phyloP scores from a whole-genome alignment of 2,113 vertebrate species.

The Tragelaphus strepsiceros region DNA sequence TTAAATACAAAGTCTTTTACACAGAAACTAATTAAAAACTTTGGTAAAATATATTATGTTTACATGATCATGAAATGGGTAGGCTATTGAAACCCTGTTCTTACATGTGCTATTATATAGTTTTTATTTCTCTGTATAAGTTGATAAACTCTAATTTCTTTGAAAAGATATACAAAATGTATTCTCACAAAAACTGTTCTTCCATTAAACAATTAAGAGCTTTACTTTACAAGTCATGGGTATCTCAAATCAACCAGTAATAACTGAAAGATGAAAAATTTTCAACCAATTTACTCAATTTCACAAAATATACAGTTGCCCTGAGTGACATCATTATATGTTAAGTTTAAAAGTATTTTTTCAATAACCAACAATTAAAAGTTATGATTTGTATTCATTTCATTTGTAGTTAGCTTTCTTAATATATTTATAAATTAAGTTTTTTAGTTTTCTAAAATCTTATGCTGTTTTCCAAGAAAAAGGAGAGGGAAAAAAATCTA shows the following conservation, averaged over 20 bases:
- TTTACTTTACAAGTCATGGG: slow-evolving; percentile 1
- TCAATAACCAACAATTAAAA: slow-evolving; percentile 25
- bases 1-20: slow-evolving; percentile 3
- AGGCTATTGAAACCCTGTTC: not conserved
- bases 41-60: slow-evolving; percentile 42
- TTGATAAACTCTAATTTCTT: slow-evolving; percentile 30
- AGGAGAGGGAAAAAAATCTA: not conserved
- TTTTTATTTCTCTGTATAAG: not conserved
- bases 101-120: not conserved
- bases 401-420: slow-evolving; percentile 25
- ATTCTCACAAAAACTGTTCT: not conserved
- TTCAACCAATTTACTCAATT: slow-evolving; percentile 37
- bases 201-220: slow-evolving; percentile 29
- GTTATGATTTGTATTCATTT: not conserved
- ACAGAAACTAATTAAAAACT: slow-evolving; percentile 46
- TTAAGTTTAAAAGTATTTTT: slow-evolving; percentile 41
- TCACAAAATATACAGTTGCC: slow-evolving; percentile 24
- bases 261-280: slow-evolving; percentile 12
- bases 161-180: slow-evolving; percentile 31
- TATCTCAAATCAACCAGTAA: slow-evolving; percentile 26
- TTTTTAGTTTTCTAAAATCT: slow-evolving; percentile 47
- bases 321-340: not conserved
- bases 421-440: slow-evolving; percentile 30
- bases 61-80: not conserved
- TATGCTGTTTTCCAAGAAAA: slow-evolving; percentile 13